A percentile compares a stretch with the other conserved stretches of the same genome.
These are phyloP conservation scores for Pollimyrus isidori DNA, from an alignment of 2,113 vertebrate genomes.

Conservation along the genomic window DNA sequence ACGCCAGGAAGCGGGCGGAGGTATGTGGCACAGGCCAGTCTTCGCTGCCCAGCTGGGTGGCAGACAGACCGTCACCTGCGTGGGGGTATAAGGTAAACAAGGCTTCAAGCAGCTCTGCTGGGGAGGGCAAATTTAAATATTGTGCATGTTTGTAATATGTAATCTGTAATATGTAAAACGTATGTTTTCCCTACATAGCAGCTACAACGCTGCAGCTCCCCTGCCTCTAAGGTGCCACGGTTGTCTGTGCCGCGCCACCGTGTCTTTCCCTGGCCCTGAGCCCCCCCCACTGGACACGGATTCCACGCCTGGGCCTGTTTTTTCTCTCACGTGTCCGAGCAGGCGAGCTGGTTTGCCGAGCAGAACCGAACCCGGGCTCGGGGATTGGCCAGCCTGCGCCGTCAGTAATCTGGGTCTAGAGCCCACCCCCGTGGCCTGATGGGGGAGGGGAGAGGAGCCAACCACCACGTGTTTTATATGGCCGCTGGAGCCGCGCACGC, in stretches of 20 bases:
- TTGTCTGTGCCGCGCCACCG: neutral
- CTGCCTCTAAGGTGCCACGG: neutral
- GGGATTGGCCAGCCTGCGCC: neutral
- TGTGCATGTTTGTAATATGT: neutral
- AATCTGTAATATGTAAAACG: neutral
- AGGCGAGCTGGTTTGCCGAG: neutral
- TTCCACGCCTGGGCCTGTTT: neutral
- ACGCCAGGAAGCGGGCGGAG: constrained; percentile 21
- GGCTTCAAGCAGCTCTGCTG: neutral
- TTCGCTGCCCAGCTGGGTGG: neutral
- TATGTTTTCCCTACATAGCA: neutral
- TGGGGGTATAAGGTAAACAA: neutral
- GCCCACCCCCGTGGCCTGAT: neutral
- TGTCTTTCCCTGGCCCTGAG: neutral
- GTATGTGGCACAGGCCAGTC: constrained; percentile 15
- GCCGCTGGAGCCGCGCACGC: neutral
- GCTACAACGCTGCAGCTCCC: neutral
- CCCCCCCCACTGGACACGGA: neutral
- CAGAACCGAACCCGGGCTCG: neutral
- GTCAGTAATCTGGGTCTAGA: neutral
- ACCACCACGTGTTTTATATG: neutral
- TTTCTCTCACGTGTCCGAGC: neutral
- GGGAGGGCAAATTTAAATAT: neutral
- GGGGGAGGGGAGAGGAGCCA: neutral
- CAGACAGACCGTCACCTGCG: neutral